Evolutionary conservation across 2,888 invertebrate genomes (phyloP).

Genomic region (Nomada lathburiana): DNA sequence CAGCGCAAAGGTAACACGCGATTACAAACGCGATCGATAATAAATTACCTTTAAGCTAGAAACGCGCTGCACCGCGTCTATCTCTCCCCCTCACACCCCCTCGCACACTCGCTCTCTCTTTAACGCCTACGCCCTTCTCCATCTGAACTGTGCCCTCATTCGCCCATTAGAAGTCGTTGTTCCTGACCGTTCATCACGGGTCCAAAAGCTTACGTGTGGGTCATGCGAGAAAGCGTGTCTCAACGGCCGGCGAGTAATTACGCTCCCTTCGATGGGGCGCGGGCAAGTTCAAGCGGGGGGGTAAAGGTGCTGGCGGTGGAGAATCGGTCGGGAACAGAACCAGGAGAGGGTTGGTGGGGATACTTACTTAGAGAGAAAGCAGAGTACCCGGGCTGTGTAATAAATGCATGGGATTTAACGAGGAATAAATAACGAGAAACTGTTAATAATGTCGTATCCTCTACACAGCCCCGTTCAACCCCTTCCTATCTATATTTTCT

Average conservation of each 20-base stretch:
- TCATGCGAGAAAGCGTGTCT: conserved; percentile 67
- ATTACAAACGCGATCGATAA: conserved; percentile 74
- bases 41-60: conserved; percentile 74
- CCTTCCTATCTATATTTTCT: conserved; percentile 3
- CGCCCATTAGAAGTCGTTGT: conserved; percentile 72
- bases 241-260: conserved; percentile 71
- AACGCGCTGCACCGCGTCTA: conserved; percentile 52
- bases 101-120: background rate
- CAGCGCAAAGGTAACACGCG: conserved; percentile 63
- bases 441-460: conserved; percentile 70
- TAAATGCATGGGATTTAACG: conserved; percentile 75
- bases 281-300: conserved; percentile 22
- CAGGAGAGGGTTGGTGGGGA: conserved; percentile 35
- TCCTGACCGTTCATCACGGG: conserved; percentile 72
- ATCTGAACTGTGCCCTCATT: conserved; percentile 52
- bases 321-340: background rate
- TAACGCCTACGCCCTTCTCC: too few species aligned
- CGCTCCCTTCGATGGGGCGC: conserved; percentile 54
- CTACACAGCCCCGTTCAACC: conserved; percentile 29
- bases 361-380: conserved; percentile 62
- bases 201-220: conserved; percentile 55
- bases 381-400: conserved; percentile 63
- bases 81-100: background rate
- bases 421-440: conserved; percentile 76
- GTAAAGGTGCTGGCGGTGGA: conserved; percentile 2